These are phyloP conservation scores for Merluccius polli DNA, from an alignment of 2,797 vertebrate species.

Conservation along the genomic window DNA sequence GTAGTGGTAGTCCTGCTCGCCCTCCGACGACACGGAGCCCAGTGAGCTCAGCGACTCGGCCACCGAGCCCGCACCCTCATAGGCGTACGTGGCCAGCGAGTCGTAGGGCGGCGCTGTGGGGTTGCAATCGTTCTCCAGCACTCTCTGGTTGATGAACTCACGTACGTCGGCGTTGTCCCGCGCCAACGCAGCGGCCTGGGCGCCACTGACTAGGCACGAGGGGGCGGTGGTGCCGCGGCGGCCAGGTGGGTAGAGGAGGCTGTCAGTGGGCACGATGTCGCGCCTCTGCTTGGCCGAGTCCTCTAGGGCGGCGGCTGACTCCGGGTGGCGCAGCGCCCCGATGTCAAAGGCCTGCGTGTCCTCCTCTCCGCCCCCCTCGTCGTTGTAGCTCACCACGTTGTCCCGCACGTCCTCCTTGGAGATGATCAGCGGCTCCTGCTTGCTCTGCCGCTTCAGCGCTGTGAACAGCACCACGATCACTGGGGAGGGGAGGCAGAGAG, in stretches of 20 bases:
- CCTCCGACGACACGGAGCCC: constrained; percentile 82
- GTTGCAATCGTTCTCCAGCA: constrained; percentile 87
- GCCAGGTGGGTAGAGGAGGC: constrained; percentile 68
- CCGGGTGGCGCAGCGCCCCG: constrained; percentile 85
- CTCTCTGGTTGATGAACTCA: constrained; percentile 90
- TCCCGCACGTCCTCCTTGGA: constrained; percentile 94
- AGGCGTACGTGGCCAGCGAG: constrained; percentile 95
- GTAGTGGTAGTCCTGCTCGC: constrained; percentile 92
- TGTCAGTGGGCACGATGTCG: constrained; percentile 86
- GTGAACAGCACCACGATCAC: constrained; percentile 90
- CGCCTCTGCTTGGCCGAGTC: constrained; percentile 82
- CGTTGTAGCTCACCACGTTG: constrained; percentile 94
- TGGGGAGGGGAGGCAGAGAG: constrained; percentile 42
- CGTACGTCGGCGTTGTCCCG: constrained; percentile 86
- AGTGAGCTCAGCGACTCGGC: constrained; percentile 91
- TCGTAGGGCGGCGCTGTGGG: constrained; percentile 90
- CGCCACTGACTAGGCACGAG: constrained; percentile 63
- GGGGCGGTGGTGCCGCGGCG: constrained; percentile 51
- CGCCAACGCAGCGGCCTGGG: constrained; percentile 42
- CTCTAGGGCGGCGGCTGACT: constrained; percentile 73
- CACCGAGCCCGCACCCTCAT: constrained; percentile 89
- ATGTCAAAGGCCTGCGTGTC: constrained; percentile 96
- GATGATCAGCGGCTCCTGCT: constrained; percentile 92
- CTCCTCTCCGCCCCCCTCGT: constrained; percentile 92
- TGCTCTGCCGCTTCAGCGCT: constrained; percentile 82